Evolutionary conservation across 2,113 vertebrate genomes (phyloP).

Genomic region (Oryzias celebensis): DNA sequence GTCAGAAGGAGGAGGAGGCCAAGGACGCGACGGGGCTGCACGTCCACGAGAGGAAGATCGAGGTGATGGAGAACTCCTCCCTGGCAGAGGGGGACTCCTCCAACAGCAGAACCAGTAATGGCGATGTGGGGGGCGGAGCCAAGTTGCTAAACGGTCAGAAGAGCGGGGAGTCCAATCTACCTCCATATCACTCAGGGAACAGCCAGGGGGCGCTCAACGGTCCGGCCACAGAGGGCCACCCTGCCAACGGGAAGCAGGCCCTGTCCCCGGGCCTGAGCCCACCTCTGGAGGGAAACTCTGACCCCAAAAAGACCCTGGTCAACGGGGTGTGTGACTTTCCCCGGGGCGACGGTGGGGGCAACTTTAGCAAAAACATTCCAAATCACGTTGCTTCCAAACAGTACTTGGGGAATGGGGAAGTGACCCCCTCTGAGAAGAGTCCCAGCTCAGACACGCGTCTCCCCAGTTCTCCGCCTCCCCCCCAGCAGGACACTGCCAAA

Average conservation of each 20-base stretch:
- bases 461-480: conserved; percentile 81
- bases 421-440: conserved; percentile 84
- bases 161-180: conserved; percentile 96
- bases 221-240: conserved; percentile 83
- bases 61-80: conserved; percentile 98
- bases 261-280: conserved; percentile 78
- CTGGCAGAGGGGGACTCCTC: conserved; percentile 81
- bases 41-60: conserved; percentile 96
- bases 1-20: conserved; percentile 99
- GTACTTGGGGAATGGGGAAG: conserved; percentile 95
- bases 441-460: conserved; percentile 70
- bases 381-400: conserved; percentile 99
- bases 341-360: conserved; percentile 79
- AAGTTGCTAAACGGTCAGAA: conserved; percentile 98
- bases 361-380: conserved; percentile 99
- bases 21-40: conserved; percentile 98
- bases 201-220: conserved; percentile 91
- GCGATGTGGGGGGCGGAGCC: conserved; percentile 84
- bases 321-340: conserved; percentile 99
- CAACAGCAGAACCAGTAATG: conserved; percentile 89
- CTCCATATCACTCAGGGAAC: conserved; percentile 99
- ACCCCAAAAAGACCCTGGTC: conserved; percentile 91
- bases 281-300: conserved; percentile 80
- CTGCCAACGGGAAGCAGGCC: conserved; percentile 87
- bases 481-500: conserved; percentile 98